Percentiles rank a stretch among this genome's conserved stretches.
Evolutionary conservation across 2,797 vertebrate genomes (phyloP).

Genomic region (Pantherophis vulpinus): DNA sequence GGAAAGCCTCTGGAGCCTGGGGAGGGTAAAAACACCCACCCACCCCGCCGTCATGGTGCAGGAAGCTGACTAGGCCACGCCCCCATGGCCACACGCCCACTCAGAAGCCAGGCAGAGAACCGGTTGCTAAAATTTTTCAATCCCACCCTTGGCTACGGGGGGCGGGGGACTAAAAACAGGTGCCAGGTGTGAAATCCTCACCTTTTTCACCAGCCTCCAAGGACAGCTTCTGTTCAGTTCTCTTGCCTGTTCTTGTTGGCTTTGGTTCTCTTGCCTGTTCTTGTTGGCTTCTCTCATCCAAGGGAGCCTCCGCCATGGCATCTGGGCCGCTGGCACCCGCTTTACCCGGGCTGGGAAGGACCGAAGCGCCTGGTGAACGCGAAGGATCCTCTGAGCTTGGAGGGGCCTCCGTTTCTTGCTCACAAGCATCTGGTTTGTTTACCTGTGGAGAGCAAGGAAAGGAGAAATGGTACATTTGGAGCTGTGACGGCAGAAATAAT

Average conservation of each 20-base stretch:
- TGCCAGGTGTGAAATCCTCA: constrained; percentile 57
- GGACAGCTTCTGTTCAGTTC: constrained; percentile 59
- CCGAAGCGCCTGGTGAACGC: constrained; percentile 38
- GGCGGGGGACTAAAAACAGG: neutral
- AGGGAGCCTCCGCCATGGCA: constrained; percentile 76
- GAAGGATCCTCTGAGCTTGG: constrained; percentile 68
- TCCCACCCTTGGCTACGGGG: neutral
- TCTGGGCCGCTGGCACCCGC: constrained; percentile 63
- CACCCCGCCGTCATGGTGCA: too few species aligned
- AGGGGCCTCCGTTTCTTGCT: constrained; percentile 77
- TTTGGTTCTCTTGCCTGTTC: constrained; percentile 40
- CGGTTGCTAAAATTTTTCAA: too few species aligned
- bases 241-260: constrained; percentile 43
- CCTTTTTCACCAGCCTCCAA: constrained; percentile 59
- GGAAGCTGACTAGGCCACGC: too few species aligned
- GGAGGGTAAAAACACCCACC: too few species aligned
- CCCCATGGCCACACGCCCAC: too few species aligned
- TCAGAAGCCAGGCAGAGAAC: too few species aligned
- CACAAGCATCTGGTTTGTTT: constrained; percentile 72
- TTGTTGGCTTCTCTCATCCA: constrained; percentile 68
- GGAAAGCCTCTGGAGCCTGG: too few species aligned
- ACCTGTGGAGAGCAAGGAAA: constrained; percentile 68
- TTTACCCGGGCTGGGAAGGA: constrained; percentile 39
- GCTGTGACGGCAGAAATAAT: constrained; percentile 12
- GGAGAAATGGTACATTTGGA: constrained; percentile 40